Conservation (phyloP, 2,888 invertebrate species). For the Cryptocephalus moraei region DNA sequence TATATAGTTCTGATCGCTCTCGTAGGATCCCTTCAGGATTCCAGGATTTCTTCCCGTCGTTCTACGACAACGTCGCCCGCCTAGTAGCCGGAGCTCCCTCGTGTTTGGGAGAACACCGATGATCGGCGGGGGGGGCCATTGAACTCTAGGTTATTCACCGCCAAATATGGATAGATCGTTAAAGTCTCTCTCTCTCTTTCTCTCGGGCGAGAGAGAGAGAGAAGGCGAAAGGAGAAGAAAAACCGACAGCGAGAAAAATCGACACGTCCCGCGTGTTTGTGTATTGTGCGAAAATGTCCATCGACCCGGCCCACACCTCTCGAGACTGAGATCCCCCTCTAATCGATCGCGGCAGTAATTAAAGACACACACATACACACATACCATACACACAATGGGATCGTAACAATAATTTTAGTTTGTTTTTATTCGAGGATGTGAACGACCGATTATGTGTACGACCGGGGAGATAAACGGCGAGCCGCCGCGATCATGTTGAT, state of each 20-base stretch:
- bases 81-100: background rate
- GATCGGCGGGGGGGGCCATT: constrained; percentile 22
- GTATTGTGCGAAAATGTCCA: too few relatives aligned
- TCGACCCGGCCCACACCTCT: too few relatives aligned
- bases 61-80: background rate
- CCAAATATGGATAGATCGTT: constrained; percentile 34
- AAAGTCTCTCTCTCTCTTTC: constrained; percentile 8
- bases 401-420: constrained; percentile 9
- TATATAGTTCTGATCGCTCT: too few relatives aligned
- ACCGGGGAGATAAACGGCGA: constrained; percentile 1
- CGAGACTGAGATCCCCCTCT: too few relatives aligned
- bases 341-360: too few relatives aligned
- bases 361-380: constrained; percentile 1
- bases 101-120: background rate
- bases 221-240: too few relatives aligned
- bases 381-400: constrained; percentile 1
- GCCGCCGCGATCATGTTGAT: too few relatives aligned
- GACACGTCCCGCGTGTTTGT: too few relatives aligned
- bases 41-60: background rate
- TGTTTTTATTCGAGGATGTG: constrained; percentile 34
- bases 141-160: constrained; percentile 39
- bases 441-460: constrained; percentile 33
- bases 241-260: too few relatives aligned
- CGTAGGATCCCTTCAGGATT: too few relatives aligned
- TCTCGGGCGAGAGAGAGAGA: too few relatives aligned